Evolutionary conservation across 2,113 vertebrate genomes (phyloP).

Genomic region (Rousettus leschenaultii): DNA sequence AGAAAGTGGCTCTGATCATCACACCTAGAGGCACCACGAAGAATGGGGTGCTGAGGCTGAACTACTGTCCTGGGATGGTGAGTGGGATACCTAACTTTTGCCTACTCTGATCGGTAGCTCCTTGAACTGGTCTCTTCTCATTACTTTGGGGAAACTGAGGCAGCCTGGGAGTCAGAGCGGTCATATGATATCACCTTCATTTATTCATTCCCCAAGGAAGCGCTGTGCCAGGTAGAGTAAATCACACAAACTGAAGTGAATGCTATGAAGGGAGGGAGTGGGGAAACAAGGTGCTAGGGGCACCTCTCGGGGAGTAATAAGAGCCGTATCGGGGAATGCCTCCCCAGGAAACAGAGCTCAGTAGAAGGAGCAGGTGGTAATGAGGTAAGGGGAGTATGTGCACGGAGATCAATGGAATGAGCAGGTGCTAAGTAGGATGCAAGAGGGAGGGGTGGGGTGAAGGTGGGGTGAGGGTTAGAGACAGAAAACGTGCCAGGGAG

Average conservation of each 20-base stretch:
- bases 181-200: neutral
- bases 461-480: neutral
- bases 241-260: neutral
- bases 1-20: neutral
- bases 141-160: neutral
- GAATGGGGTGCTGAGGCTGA: rapidly evolving
- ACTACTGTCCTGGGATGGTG: neutral
- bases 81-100: neutral
- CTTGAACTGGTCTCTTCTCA: neutral
- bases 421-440: neutral
- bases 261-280: neutral
- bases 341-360: neutral
- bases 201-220: neutral
- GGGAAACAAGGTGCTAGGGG: rapidly evolving
- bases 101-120: neutral
- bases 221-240: neutral
- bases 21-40: neutral
- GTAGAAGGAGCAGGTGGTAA: neutral
- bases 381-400: too few relatives aligned
- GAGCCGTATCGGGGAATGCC: neutral
- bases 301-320: neutral
- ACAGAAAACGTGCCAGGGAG: neutral
- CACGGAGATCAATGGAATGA: neutral
- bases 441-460: too few relatives aligned
- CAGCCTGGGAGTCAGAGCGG: neutral